Conservation (phyloP, 2,113 vertebrate genomes). For the Rhizomys pruinosus region DNA sequence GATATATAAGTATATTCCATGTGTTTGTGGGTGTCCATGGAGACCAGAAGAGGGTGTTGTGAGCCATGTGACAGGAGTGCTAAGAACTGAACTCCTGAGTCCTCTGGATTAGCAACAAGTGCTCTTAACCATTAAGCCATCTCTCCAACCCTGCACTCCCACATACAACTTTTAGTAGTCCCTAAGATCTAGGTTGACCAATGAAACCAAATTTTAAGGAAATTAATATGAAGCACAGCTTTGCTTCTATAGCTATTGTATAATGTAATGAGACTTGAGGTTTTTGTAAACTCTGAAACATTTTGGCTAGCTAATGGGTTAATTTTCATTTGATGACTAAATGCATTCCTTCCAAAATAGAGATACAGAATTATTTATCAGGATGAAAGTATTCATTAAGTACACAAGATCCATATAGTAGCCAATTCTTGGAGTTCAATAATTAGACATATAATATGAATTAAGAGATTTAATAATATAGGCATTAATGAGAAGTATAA, state of each 20-base stretch:
- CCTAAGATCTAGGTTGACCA: neutral
- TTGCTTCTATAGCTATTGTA: neutral
- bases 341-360: neutral
- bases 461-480: neutral
- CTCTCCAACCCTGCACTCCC: too few species aligned
- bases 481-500: neutral
- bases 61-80: too few species aligned
- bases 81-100: neutral
- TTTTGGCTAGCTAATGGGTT: neutral
- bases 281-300: neutral
- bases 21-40: too few species aligned
- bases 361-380: neutral
- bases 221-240: slow-evolving; percentile 24
- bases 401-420: neutral
- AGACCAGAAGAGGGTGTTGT: too few species aligned
- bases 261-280: neutral
- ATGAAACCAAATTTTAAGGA: slow-evolving; percentile 30
- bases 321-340: slow-evolving; percentile 1
- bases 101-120: neutral
- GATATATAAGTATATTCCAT: too few species aligned
- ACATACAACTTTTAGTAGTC: neutral
- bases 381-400: neutral
- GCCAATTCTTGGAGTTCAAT: neutral
- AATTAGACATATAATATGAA: neutral
- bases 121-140: neutral